Evolutionary conservation across 2,113 vertebrate species (phyloP).

Genomic region (Onychorhynchus coronatus): DNA sequence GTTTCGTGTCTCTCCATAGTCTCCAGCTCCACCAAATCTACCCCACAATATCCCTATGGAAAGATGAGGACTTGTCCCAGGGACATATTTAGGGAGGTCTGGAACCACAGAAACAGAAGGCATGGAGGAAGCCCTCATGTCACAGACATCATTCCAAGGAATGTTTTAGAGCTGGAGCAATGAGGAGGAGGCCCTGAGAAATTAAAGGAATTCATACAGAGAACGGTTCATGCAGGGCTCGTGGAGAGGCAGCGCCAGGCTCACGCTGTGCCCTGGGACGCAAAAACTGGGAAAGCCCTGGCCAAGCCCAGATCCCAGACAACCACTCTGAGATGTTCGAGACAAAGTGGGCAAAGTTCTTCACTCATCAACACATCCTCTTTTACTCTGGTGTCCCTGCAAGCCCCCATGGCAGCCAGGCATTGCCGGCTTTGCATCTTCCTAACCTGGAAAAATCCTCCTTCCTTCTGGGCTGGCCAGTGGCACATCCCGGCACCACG

Average conservation of each 20-base stretch:
- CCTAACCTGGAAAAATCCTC: background rate
- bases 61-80: background rate
- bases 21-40: background rate
- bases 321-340: rapidly evolving
- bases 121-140: background rate
- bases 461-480: background rate
- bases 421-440: background rate
- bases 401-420: background rate
- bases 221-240: rapidly evolving
- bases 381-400: too few relatives aligned
- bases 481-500: background rate
- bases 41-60: background rate
- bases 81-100: background rate
- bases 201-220: background rate
- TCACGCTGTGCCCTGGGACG: rapidly evolving
- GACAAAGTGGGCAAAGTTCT: background rate
- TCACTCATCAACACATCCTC: background rate
- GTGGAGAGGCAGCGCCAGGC: background rate
- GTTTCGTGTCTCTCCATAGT: background rate
- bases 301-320: background rate
- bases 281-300: background rate
- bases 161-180: background rate
- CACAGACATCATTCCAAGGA: background rate
- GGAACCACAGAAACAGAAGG: background rate
- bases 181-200: background rate